Evolutionary conservation across 2,888 invertebrate genomes (phyloP), one percentile per base, ranked within the genome.

Genomic region (Drosophila sordidapex): DNA sequence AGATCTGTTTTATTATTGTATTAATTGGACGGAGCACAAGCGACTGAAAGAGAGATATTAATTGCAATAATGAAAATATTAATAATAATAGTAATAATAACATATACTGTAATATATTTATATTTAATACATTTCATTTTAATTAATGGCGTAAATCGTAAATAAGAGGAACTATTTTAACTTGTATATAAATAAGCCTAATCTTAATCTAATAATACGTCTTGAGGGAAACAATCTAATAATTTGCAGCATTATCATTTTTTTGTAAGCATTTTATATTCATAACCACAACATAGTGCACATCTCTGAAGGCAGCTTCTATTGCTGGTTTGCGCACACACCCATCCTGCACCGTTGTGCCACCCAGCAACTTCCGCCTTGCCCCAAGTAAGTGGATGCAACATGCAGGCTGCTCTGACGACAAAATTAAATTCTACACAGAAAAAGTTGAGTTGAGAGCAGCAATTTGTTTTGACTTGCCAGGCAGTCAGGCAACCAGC

Each of bases 381-480:
- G 51, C 66, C 52, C 10, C 40, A 58, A 53, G 29, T 53, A 75
- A 64, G 60, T 49, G 53, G 25, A 15, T 73, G 73, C 64, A 59
- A 56, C 18, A 31, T 51, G 53, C 74, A 63, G 64, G 58, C 69
- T 60, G 58, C 59, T 57, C 65, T 65, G 68, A 80, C 48, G 78
- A 81, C 74, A 77, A 81, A 81, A 79, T 81, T 81, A 77, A 80
- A 81, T 80, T 80, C 79, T 63, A 73, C 70, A 70, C 40, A 63
- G 46, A 46, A 46, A 65, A 80, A 80, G 64, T 81, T 63, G 73
- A 57, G 69, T 68, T 46, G 46, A 54, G 56, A 60, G 60, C 49
- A 56, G 69, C 80, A 80, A 79, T 86, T 80, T 76, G 76, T 77
- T 85, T 69, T 82, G 68, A 68, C 58, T 79, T 82, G 78, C 40